These are phyloP conservation scores for Manis javanica DNA, from an alignment of 2,797 vertebrate species.

Conservation along the genomic window DNA sequence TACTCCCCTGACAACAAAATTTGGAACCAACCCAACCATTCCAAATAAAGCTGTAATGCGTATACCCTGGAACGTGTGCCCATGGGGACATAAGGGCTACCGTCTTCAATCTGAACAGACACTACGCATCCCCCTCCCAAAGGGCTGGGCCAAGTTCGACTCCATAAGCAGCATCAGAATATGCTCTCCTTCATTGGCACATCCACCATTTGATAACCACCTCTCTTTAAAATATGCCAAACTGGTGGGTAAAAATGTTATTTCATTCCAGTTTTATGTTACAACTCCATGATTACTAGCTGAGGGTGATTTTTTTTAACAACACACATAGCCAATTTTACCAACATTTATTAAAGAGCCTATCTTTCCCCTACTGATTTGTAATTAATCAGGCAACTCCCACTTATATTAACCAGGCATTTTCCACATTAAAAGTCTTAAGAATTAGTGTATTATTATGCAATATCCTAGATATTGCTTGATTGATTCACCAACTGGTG, in stretches of 20 bases:
- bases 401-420: background rate
- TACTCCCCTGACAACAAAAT: background rate
- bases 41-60: accelerated
- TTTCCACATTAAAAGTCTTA: background rate
- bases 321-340: background rate
- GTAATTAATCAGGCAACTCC: background rate
- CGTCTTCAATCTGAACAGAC: background rate
- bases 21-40: background rate
- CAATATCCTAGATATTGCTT: background rate
- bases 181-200: background rate
- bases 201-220: background rate
- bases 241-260: too few relatives aligned
- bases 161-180: accelerated
- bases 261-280: background rate
- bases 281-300: background rate
- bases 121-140: accelerated
- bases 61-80: background rate
- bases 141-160: background rate
- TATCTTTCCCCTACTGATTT: background rate
- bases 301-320: background rate
- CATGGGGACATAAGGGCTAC: accelerated
- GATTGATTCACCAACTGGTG: background rate
- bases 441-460: background rate
- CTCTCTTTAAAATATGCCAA: background rate
- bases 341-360: background rate